Evolutionary conservation across 2,797 vertebrate genomes (phyloP).

Genomic region (Pyrocephalus nanus): DNA sequence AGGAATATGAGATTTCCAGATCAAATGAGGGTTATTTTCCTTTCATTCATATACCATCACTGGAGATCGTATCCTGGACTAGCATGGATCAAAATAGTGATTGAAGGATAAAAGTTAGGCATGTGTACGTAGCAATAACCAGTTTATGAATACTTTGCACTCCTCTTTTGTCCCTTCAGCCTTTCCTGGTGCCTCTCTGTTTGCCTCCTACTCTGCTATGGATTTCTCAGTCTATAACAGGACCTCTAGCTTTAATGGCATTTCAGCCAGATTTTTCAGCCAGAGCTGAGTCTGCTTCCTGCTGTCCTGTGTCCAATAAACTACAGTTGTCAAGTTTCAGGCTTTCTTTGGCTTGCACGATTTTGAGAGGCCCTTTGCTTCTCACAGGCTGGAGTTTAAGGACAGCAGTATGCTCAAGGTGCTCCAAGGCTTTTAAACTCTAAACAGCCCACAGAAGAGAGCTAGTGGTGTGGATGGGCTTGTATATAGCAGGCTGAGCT

Average conservation of each 20-base stretch:
- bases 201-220: not conserved
- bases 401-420: not conserved
- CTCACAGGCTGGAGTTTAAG: not conserved
- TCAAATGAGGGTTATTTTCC: not conserved
- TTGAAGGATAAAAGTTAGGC: not conserved
- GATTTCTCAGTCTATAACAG: not conserved
- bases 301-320: not conserved
- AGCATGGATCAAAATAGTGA: not conserved
- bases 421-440: not conserved
- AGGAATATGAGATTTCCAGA: constrained; percentile 6
- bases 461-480: not conserved
- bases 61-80: not conserved
- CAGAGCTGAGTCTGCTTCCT: not conserved
- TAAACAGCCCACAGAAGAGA: not conserved
- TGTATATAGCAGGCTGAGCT: not conserved
- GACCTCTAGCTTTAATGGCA: not conserved
- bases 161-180: not conserved
- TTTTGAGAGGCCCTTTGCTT: not conserved
- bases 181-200: not conserved
- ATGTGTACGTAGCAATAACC: not conserved
- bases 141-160: not conserved
- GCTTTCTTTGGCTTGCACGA: not conserved
- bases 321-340: not conserved
- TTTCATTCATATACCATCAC: not conserved
- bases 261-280: not conserved